Conservation (phyloP, 2,113 vertebrate genomes). For the Tetrax tetrax region DNA sequence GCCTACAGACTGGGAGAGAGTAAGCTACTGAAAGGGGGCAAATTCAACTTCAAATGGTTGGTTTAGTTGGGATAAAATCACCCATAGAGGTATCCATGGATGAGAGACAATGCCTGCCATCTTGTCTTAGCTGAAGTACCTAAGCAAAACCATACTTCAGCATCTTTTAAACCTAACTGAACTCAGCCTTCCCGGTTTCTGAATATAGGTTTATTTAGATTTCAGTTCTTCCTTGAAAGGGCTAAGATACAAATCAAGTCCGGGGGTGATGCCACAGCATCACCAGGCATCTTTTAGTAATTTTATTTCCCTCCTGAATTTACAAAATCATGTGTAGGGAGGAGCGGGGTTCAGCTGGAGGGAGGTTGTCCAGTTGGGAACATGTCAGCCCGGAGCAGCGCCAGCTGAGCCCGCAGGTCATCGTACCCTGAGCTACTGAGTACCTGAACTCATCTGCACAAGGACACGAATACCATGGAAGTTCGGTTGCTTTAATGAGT, state of each 20-base stretch:
- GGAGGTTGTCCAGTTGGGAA: background rate
- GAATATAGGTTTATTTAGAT: background rate
- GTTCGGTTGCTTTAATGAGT: background rate
- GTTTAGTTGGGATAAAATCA: background rate
- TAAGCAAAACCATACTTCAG: background rate
- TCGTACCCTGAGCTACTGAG: background rate
- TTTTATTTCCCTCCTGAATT: background rate
- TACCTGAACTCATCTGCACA: background rate
- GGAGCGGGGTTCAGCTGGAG: background rate
- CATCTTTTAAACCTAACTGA: background rate
- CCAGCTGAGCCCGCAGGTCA: background rate
- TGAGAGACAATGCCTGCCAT: background rate
- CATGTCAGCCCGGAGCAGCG: background rate
- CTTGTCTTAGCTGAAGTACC: background rate
- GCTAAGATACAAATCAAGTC: background rate
- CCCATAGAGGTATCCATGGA: background rate
- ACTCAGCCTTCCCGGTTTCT: background rate
- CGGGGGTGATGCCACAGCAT: background rate
- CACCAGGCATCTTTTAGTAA: background rate
- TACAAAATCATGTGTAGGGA: background rate
- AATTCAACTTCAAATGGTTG: background rate
- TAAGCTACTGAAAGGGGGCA: background rate
- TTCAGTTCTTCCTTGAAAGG: background rate
- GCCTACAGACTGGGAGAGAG: background rate
- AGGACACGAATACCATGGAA: background rate